Percentiles rank a stretch among this genome's conserved stretches.
Conservation (phyloP, 2,888 invertebrate species). For the Globia sparganii region DNA sequence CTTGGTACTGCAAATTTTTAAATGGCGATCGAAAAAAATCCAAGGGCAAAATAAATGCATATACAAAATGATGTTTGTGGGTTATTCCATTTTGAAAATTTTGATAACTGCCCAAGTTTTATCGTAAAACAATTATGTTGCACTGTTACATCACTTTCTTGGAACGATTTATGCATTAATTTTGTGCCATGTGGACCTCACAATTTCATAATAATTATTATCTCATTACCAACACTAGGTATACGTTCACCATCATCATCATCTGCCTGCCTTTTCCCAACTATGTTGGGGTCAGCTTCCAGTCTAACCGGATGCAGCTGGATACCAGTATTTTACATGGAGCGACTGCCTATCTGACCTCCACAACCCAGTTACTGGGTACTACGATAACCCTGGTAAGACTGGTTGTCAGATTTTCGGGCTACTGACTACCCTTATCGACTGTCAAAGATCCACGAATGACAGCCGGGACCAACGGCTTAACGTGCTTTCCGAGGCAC, state of each 20-base stretch:
- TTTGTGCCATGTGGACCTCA: background rate
- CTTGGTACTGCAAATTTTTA: background rate
- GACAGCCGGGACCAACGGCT: too few species aligned
- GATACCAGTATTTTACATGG: too few species aligned
- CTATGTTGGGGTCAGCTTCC: too few species aligned
- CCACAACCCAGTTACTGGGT: too few species aligned
- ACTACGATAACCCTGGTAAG: too few species aligned
- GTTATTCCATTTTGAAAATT: slow-evolving; percentile 17
- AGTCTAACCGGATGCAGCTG: too few species aligned
- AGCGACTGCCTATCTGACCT: too few species aligned
- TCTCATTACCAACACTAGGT: background rate
- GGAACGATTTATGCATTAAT: background rate
- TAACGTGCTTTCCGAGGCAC: too few species aligned
- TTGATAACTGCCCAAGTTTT: background rate
- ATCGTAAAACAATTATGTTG: slow-evolving; percentile 1
- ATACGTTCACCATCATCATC: background rate
- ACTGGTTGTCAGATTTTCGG: too few species aligned
- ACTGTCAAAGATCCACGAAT: too few species aligned
- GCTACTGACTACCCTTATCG: too few species aligned
- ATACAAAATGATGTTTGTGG: background rate
- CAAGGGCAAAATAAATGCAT: background rate
- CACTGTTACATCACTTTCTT: background rate
- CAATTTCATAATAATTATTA: background rate
- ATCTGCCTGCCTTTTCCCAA: too few species aligned
- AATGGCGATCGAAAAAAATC: slow-evolving; percentile 4